Conservation (phyloP, 2,113 vertebrate species). For the Hippocampus abdominalis region DNA sequence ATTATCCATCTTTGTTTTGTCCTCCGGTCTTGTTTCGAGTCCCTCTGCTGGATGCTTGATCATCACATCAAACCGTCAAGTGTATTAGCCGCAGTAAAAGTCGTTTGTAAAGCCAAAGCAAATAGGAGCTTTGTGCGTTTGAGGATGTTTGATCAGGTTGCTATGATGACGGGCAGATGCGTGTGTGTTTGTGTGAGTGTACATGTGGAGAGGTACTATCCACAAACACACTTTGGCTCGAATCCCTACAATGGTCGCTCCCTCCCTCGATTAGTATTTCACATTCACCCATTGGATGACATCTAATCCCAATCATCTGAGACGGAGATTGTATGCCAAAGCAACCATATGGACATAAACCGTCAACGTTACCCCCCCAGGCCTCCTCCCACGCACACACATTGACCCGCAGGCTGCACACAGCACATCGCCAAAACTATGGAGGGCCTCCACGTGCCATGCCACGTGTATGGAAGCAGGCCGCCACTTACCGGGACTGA, state of each 20-base stretch:
- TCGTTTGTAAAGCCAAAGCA: slow-evolving; percentile 1
- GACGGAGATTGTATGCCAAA: slow-evolving; percentile 49
- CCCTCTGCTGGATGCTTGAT: slow-evolving; percentile 18
- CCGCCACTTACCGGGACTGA: slow-evolving; percentile 25
- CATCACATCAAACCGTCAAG: slow-evolving; percentile 49
- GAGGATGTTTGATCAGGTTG: slow-evolving; percentile 47
- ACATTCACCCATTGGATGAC: slow-evolving; percentile 47
- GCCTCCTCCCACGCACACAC: slow-evolving; percentile 16
- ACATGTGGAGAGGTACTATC: too few relatives aligned
- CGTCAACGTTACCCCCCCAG: slow-evolving; percentile 28
- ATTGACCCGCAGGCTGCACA: slow-evolving; percentile 25
- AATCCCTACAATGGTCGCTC: slow-evolving; percentile 17
- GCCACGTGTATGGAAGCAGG: slow-evolving; percentile 48
- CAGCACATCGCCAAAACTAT: slow-evolving; percentile 42
- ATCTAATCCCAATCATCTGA: slow-evolving; percentile 67
- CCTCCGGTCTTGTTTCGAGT: slow-evolving; percentile 18
- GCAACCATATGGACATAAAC: slow-evolving; percentile 58
- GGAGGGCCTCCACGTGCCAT: slow-evolving; percentile 33
- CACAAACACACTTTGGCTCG: slow-evolving; percentile 30
- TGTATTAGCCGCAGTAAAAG: slow-evolving; percentile 33
- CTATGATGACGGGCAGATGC: slow-evolving; percentile 29
- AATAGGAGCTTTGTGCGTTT: slow-evolving; percentile 13
- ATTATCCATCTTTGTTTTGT: slow-evolving; percentile 15
- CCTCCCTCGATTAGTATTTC: slow-evolving; percentile 35
- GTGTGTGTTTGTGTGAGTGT: not conserved